Evolutionary conservation across 2,888 invertebrate genomes (phyloP).

Genomic region (Hipparchia semele): DNA sequence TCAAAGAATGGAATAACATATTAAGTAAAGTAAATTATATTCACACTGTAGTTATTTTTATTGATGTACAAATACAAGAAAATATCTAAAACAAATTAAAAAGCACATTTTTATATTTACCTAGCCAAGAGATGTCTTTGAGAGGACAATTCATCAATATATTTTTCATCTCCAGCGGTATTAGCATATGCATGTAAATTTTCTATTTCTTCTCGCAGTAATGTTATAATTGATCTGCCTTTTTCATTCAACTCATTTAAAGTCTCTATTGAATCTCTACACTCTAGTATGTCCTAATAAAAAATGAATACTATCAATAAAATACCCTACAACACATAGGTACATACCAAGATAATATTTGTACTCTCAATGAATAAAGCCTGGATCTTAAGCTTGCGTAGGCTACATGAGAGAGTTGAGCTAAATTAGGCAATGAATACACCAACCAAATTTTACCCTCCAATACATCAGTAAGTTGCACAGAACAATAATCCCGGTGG

Average conservation of each 20-base stretch:
- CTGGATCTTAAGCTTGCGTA: no score
- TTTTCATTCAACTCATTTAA: constrained; percentile 89
- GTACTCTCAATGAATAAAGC: no score
- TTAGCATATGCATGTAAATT: constrained; percentile 86
- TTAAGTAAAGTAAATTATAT: no score
- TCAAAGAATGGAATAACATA: no score
- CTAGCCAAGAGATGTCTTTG: constrained; percentile 88
- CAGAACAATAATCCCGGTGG: no score
- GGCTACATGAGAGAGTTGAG: no score
- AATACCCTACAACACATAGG: neutral
- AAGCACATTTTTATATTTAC: constrained; percentile 54
- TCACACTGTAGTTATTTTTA: no score
- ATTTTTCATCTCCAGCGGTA: constrained; percentile 84
- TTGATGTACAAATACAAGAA: no score
- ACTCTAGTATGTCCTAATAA: constrained; percentile 88
- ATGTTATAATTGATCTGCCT: constrained; percentile 87
- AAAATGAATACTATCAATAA: constrained; percentile 3
- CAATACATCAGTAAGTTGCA: no score
- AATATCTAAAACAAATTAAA: no score
- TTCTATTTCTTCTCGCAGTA: constrained; percentile 87
- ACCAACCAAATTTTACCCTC: no score
- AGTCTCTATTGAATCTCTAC: constrained; percentile 86
- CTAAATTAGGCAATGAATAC: no score
- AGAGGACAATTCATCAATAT: constrained; percentile 86
- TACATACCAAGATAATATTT: neutral